phyloP scores from a whole-genome alignment of 2,797 vertebrate species.

The Holocentrus rufus region DNA sequence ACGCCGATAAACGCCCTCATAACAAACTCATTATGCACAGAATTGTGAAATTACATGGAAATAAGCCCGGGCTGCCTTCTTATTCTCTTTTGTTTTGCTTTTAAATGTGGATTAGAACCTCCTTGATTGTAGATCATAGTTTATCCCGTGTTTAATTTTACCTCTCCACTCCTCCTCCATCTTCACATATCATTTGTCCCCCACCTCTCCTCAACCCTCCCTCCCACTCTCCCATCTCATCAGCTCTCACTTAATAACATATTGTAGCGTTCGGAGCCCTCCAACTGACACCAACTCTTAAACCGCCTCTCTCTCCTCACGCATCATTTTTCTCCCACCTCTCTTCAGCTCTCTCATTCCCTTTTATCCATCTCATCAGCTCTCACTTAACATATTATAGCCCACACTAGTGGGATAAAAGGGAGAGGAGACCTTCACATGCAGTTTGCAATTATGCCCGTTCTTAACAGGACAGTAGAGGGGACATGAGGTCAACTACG shows the following conservation, averaged over 20 bases:
- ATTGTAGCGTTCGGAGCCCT: no score
- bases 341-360: background rate
- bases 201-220: background rate
- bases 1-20: constrained; percentile 7
- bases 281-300: background rate
- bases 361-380: constrained; percentile 2
- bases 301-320: background rate
- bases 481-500: background rate
- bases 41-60: background rate
- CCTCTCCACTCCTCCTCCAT: no score
- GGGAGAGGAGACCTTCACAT: background rate
- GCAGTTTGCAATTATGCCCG: constrained; percentile 1
- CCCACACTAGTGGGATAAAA: constrained; percentile 2
- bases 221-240: background rate
- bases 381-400: constrained; percentile 8
- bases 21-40: background rate
- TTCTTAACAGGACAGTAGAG: constrained; percentile 9
- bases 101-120: no score
- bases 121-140: no score
- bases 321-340: background rate
- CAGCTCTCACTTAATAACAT: background rate
- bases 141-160: no score
- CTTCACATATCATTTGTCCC: no score
- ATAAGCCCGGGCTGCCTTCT: no score
- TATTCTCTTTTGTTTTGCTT: background rate